These are phyloP conservation scores for Chelidonichthys spinosus DNA, from an alignment of 2,797 vertebrate species.

Conservation along the genomic window DNA sequence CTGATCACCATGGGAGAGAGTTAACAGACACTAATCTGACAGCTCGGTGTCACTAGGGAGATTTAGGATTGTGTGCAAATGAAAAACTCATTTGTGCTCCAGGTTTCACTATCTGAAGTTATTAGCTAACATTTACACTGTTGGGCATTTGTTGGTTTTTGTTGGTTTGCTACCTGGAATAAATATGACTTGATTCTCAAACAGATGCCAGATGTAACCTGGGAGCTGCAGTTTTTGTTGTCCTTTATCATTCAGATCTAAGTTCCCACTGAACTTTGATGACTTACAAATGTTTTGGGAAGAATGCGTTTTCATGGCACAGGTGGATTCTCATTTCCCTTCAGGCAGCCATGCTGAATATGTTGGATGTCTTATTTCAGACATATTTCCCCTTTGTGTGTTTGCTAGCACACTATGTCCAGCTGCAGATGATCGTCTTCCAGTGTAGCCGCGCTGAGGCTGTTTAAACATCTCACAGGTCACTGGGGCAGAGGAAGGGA, in stretches of 20 bases:
- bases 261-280: slow-evolving; percentile 10
- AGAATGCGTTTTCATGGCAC: slow-evolving; percentile 7
- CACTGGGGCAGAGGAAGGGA: slow-evolving; percentile 34
- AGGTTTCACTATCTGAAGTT: slow-evolving; percentile 24
- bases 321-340: slow-evolving; percentile 9
- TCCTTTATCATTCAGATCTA: neutral
- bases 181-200: neutral
- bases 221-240: neutral
- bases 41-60: slow-evolving; percentile 56
- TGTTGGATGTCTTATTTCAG: slow-evolving; percentile 30
- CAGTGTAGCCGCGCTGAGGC: slow-evolving; percentile 3
- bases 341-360: neutral
- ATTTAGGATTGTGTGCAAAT: slow-evolving; percentile 55
- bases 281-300: slow-evolving; percentile 9
- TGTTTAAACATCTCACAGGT: slow-evolving; percentile 11
- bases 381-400: neutral
- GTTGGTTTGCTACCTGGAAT: neutral
- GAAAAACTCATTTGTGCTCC: slow-evolving; percentile 28
- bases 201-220: neutral
- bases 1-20: slow-evolving; percentile 78
- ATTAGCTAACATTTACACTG: neutral
- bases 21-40: slow-evolving; percentile 79
- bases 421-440: slow-evolving; percentile 21
- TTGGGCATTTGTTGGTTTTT: neutral
- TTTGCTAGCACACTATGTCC: slow-evolving; percentile 5